phyloP scores from a whole-genome alignment of 2,888 invertebrate genomes.

The Netelia inedita region DNA sequence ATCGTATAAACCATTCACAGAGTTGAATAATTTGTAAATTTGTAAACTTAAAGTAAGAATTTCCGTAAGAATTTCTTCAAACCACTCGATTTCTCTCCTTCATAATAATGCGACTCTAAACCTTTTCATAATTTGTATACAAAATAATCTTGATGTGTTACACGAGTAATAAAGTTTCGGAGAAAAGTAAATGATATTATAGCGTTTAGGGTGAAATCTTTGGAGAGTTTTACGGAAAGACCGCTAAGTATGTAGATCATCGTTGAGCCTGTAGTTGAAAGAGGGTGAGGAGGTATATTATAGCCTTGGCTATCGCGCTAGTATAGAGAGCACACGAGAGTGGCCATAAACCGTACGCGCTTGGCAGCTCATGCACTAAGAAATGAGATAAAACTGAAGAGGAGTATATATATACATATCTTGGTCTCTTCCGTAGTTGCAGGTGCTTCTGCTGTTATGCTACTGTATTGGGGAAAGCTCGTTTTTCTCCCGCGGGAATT shows the following conservation, averaged over 20 bases:
- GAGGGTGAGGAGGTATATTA: not conserved
- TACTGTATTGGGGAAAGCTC: conserved; percentile 35
- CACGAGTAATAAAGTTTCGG: not conserved
- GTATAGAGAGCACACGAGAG: conserved; percentile 49
- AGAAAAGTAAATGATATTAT: not conserved
- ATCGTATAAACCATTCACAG: too few species aligned
- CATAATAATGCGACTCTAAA: not conserved
- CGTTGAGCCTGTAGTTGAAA: not conserved
- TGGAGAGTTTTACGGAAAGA: conserved; percentile 7
- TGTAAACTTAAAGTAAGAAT: too few species aligned
- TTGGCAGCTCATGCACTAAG: conserved; percentile 67
- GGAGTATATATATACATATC: conserved; percentile 32
- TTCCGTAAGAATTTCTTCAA: too few species aligned
- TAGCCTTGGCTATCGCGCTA: conserved; percentile 35
- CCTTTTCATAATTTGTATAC: not conserved
- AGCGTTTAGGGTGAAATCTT: conserved; percentile 17
- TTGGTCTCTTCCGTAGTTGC: conserved; percentile 24
- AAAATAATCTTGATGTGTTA: not conserved
- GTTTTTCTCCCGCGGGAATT: conserved; percentile 66
- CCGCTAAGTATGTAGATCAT: conserved; percentile 48
- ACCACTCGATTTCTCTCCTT: too few species aligned
- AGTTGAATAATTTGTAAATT: too few species aligned
- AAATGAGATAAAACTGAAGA: conserved; percentile 66
- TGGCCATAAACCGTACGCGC: conserved; percentile 65
- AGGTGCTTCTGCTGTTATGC: conserved; percentile 55